These are phyloP conservation scores for Penaeus indicus DNA, from an alignment of 1,140 invertebrate genomes.

Conservation along the genomic window DNA sequence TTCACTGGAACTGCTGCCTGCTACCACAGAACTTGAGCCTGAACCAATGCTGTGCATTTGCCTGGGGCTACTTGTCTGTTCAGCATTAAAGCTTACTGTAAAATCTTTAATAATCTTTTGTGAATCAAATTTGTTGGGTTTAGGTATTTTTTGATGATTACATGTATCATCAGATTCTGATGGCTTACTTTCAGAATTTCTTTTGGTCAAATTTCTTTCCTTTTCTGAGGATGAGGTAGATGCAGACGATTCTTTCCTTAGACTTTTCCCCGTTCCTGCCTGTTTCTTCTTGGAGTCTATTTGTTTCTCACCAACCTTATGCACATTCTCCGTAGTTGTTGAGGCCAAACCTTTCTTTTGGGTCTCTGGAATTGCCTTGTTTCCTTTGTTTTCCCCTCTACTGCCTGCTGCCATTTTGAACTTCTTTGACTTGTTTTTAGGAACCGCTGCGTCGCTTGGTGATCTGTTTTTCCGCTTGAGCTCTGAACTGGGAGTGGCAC, in stretches of 20 bases:
- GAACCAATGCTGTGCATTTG: too few relatives aligned
- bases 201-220: too few relatives aligned
- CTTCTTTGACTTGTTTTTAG: constrained; percentile 6
- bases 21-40: too few relatives aligned
- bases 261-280: not conserved
- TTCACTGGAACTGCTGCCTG: too few relatives aligned
- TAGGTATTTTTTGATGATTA: too few relatives aligned
- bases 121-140: too few relatives aligned
- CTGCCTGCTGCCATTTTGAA: not conserved
- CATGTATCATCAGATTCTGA: too few relatives aligned
- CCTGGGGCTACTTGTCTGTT: too few relatives aligned
- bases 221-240: too few relatives aligned
- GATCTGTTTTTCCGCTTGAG: not conserved
- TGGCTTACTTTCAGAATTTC: too few relatives aligned
- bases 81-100: too few relatives aligned
- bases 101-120: too few relatives aligned
- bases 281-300: not conserved
- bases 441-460: not conserved
- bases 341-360: not conserved
- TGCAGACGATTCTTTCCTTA: not conserved
- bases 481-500: not conserved
- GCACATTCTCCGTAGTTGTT: not conserved
- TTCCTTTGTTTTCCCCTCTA: not conserved
- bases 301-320: not conserved
- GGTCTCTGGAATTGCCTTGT: not conserved